Conservation (phyloP, 1,140 invertebrate species). For the Drosophila lacertosa region DNA sequence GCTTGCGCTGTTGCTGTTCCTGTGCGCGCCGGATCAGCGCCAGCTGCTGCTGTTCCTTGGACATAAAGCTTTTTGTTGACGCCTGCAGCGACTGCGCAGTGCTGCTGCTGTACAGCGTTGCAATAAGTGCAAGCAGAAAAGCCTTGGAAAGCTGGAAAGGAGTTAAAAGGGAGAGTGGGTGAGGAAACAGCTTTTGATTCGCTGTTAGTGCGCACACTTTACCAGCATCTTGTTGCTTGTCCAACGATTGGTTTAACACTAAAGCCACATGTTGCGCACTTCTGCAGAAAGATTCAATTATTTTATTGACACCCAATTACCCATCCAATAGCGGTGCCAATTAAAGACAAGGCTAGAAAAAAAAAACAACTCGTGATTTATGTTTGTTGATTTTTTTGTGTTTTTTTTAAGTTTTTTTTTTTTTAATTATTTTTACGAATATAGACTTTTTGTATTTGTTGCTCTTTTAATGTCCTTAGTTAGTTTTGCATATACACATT, state of each 20-base stretch:
- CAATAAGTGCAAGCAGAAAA: conserved; percentile 2
- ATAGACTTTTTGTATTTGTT: conserved; percentile 65
- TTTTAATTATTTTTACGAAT: conserved; percentile 67
- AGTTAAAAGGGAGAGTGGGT: background rate
- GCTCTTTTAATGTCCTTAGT: conserved; percentile 54
- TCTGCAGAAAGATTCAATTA: too few species aligned
- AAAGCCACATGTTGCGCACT: conserved; percentile 2
- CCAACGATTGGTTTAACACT: conserved; percentile 7
- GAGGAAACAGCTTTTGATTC: background rate
- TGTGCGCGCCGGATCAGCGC: conserved; percentile 48
- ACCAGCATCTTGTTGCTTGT: conserved; percentile 23
- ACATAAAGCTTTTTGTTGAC: conserved; percentile 8
- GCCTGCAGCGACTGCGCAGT: background rate
- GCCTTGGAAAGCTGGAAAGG: background rate
- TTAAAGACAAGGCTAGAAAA: background rate
- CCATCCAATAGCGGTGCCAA: conserved; percentile 11
- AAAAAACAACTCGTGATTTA: conserved; percentile 36
- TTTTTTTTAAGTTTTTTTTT: conserved; percentile 22
- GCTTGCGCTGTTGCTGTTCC: conserved; percentile 49
- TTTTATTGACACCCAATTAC: background rate
- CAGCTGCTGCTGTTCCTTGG: conserved; percentile 38
- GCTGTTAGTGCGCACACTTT: background rate
- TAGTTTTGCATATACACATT: conserved; percentile 63
- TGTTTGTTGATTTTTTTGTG: conserved; percentile 29
- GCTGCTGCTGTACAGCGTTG: too few species aligned